These are phyloP conservation scores for Isoperla grammatica DNA, from an alignment of 2,888 invertebrate genomes.

Conservation along the genomic window DNA sequence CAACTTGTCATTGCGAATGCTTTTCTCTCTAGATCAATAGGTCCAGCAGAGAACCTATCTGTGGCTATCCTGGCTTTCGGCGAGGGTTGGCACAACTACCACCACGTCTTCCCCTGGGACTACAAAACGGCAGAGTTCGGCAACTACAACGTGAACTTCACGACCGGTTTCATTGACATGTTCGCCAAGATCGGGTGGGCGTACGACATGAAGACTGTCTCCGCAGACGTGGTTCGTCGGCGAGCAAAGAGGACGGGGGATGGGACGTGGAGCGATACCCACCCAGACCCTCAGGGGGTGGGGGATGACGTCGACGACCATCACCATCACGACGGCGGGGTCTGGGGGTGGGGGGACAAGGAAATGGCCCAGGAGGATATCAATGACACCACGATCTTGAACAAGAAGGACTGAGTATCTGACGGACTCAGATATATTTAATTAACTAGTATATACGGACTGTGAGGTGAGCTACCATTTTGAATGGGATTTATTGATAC, in stretches of 20 bases:
- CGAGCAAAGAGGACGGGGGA: conserved; percentile 70
- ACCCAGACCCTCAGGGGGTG: conserved; percentile 35
- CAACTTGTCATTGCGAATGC: too few species aligned
- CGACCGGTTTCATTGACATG: conserved; percentile 52
- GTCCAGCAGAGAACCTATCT: conserved; percentile 48
- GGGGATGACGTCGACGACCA: conserved; percentile 37
- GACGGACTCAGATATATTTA: too few species aligned
- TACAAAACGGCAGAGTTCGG: conserved; percentile 88
- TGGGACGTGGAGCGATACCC: conserved; percentile 44
- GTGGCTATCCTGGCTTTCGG: conserved; percentile 71
- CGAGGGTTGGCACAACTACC: conserved; percentile 92
- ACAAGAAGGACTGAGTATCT: conserved; percentile 23
- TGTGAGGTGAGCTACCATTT: too few species aligned
- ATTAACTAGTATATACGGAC: too few species aligned
- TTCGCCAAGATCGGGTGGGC: conserved; percentile 47
- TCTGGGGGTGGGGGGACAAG: conserved; percentile 30
- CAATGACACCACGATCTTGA: conserved; percentile 32
- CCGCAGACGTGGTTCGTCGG: conserved; percentile 59
- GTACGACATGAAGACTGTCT: conserved; percentile 59
- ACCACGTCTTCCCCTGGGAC: conserved; percentile 91
- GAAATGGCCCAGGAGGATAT: conserved; percentile 34
- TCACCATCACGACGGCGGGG: conserved; percentile 42
- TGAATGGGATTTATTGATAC: too few species aligned
- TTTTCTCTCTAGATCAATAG: too few species aligned
- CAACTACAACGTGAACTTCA: conserved; percentile 45